Conservation (phyloP, 2,113 vertebrate genomes). For the Amphiprion ocellaris region DNA sequence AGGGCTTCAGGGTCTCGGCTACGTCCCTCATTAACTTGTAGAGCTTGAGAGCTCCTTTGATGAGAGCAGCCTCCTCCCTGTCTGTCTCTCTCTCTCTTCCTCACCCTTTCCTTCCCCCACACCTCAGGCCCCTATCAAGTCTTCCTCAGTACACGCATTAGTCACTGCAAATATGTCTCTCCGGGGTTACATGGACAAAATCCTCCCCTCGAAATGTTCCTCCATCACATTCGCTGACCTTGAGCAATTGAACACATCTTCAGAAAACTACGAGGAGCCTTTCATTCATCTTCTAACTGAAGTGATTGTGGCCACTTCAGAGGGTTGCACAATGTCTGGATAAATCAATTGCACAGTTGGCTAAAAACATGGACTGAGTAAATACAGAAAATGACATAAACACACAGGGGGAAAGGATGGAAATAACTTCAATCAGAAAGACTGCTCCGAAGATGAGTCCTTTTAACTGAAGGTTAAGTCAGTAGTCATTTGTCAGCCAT, state of each 20-base stretch:
- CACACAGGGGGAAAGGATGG: no score
- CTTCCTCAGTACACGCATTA: slow-evolving; percentile 16
- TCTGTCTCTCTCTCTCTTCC: slow-evolving; percentile 20
- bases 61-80: slow-evolving; percentile 67
- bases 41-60: slow-evolving; percentile 75
- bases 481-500: no score
- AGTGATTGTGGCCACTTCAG: slow-evolving; percentile 57
- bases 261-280: slow-evolving; percentile 14
- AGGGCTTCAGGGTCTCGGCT: slow-evolving; percentile 56
- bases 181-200: not conserved
- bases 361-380: no score
- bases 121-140: slow-evolving; percentile 14
- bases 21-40: slow-evolving; percentile 70
- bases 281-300: slow-evolving; percentile 40
- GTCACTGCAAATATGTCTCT: slow-evolving; percentile 11
- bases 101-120: slow-evolving; percentile 40
- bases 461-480: no score
- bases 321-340: not conserved
- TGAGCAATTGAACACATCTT: slow-evolving; percentile 40
- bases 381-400: no score
- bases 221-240: slow-evolving; percentile 21
- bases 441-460: no score
- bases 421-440: no score
- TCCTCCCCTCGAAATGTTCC: not conserved
- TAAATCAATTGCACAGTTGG: not conserved